Conservation (phyloP, 2,888 invertebrate genomes). For the Coleophora deauratella region DNA sequence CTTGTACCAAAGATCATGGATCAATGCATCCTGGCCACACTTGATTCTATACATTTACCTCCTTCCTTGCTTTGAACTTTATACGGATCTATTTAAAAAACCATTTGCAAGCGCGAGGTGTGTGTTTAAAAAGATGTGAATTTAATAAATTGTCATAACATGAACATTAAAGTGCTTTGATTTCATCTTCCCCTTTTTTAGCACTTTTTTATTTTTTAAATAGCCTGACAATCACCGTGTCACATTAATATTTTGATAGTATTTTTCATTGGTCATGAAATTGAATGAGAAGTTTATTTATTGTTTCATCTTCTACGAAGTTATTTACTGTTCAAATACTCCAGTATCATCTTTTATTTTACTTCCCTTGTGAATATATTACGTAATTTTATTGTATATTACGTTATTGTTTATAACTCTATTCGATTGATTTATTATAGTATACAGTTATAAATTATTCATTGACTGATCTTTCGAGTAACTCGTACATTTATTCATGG, state of each 20-base stretch:
- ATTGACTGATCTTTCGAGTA: constrained; percentile 27
- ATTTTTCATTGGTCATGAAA: too few relatives aligned
- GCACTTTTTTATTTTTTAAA: constrained; percentile 63
- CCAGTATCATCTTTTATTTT: too few relatives aligned
- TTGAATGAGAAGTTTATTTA: too few relatives aligned
- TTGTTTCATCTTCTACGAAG: not conserved
- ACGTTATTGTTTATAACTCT: constrained; percentile 10
- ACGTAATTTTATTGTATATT: too few relatives aligned
- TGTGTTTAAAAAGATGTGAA: constrained; percentile 22
- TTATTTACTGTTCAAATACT: too few relatives aligned
- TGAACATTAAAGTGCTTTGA: constrained; percentile 58
- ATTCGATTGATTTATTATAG: constrained; percentile 26
- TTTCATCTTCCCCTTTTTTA: constrained; percentile 61
- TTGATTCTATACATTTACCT: constrained; percentile 15
- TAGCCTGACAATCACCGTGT: too few relatives aligned
- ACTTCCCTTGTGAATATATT: too few relatives aligned
- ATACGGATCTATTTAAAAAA: constrained; percentile 11
- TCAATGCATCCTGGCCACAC: constrained; percentile 21
- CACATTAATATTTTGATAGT: too few relatives aligned
- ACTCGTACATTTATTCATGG: constrained; percentile 33
- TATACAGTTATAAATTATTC: constrained; percentile 37
- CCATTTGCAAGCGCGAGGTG: constrained; percentile 13
- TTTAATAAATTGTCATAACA: constrained; percentile 63
- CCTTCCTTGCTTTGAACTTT: constrained; percentile 18
- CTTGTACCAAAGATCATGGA: constrained; percentile 6